Conservation (phyloP, 2,797 vertebrate genomes). For the Enteromius argenteus region DNA sequence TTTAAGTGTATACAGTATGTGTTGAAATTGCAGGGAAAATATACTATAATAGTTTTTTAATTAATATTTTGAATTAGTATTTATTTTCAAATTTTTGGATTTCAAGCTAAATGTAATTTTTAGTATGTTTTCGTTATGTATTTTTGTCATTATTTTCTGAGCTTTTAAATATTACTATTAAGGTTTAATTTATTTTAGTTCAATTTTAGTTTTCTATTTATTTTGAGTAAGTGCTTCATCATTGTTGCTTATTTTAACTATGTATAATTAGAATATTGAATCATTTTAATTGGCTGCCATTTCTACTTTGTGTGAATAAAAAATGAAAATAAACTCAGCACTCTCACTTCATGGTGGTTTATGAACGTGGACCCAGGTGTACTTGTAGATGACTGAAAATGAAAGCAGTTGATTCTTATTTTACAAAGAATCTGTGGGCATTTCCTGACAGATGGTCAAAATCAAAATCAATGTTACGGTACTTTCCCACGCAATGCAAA, state of each 20-base stretch:
- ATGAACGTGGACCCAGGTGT: constrained; percentile 7
- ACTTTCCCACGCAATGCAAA: constrained; percentile 33
- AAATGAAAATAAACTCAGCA: not conserved
- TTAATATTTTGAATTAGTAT: too few relatives aligned
- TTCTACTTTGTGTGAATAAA: not conserved
- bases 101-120: too few relatives aligned
- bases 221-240: not conserved
- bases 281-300: not conserved
- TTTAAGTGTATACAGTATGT: too few relatives aligned
- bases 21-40: too few relatives aligned
- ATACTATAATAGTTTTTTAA: too few relatives aligned
- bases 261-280: not conserved
- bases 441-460: constrained; percentile 23
- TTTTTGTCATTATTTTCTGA: not conserved
- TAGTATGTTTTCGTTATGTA: not conserved
- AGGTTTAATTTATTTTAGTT: not conserved
- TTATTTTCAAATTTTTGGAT: too few relatives aligned
- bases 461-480: constrained; percentile 28
- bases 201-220: not conserved
- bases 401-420: constrained; percentile 42
- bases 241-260: not conserved
- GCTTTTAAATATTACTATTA: not conserved
- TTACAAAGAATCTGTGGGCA: not conserved
- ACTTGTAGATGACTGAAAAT: constrained; percentile 49
- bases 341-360: not conserved